Percentiles rank a stretch among this genome's conserved stretches.
phyloP scores from a whole-genome alignment of 2,888 invertebrate species.

The Caenorhabditis doughertyi region DNA sequence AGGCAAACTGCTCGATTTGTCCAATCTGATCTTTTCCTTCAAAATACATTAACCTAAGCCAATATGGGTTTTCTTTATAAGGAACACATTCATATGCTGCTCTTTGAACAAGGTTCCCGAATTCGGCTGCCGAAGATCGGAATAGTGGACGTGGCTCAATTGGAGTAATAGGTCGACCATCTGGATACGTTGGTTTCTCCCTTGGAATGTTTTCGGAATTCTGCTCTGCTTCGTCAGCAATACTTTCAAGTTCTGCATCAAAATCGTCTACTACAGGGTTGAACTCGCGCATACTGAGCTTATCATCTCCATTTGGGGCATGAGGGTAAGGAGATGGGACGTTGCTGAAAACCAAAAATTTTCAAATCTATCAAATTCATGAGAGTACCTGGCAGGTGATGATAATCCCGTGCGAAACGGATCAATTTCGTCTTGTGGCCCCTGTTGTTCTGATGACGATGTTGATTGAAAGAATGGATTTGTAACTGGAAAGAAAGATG shows the following conservation, averaged over 20 bases:
- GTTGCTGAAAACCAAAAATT: neutral
- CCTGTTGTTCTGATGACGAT: no score
- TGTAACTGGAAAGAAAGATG: no score
- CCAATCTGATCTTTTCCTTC: slow-evolving; percentile 24
- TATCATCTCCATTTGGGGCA: neutral
- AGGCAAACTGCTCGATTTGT: slow-evolving; percentile 1
- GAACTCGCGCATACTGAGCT: no score
- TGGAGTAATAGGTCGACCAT: slow-evolving; percentile 23
- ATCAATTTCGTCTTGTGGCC: no score
- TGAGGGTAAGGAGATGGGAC: neutral
- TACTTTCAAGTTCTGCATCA: no score
- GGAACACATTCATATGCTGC: slow-evolving; percentile 41
- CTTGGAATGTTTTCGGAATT: neutral
- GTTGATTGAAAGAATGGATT: no score
- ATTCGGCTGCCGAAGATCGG: slow-evolving; percentile 15
- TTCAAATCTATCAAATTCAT: neutral
- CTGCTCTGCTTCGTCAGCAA: neutral
- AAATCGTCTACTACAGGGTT: no score
- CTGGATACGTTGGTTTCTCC: neutral
- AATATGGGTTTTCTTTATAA: slow-evolving; percentile 28
- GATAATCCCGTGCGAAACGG: slow-evolving; percentile 32
- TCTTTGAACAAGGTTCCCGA: neutral
- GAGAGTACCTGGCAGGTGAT: slow-evolving; percentile 40
- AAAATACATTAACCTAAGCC: slow-evolving; percentile 44
- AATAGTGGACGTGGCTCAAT: slow-evolving; percentile 22